Evolutionary conservation across 2,888 invertebrate species (phyloP).

Genomic region (Sthenelais limicola): DNA sequence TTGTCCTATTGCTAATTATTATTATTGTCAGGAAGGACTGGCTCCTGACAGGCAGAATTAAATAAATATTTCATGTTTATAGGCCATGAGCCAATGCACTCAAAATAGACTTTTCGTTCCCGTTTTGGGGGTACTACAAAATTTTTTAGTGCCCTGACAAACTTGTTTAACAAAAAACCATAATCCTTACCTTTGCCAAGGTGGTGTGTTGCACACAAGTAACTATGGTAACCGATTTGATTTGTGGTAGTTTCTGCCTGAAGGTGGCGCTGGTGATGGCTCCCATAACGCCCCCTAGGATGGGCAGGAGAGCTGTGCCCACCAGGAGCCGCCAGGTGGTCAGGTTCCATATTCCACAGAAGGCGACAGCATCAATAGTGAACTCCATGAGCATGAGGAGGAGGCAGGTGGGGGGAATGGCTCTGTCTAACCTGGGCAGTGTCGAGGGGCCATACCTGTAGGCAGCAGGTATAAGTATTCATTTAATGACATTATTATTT

Average conservation of each 20-base stretch:
- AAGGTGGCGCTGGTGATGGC: slow-evolving; percentile 15
- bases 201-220: slow-evolving; percentile 45
- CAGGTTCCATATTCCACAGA: slow-evolving; percentile 34
- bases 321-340: slow-evolving; percentile 41
- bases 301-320: slow-evolving; percentile 34
- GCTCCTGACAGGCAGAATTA: too few species aligned
- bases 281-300: slow-evolving; percentile 33
- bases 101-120: too few species aligned
- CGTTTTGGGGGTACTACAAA: too few species aligned
- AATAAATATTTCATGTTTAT: too few species aligned
- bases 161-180: too few species aligned
- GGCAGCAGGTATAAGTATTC: too few species aligned
- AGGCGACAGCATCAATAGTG: slow-evolving; percentile 38
- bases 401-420: slow-evolving; percentile 45
- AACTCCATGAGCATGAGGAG: slow-evolving; percentile 41
- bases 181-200: slow-evolving; percentile 42
- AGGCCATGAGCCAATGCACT: too few species aligned
- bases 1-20: too few species aligned
- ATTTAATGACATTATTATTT: too few species aligned
- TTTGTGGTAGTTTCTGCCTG: slow-evolving; percentile 37
- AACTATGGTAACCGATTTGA: slow-evolving; percentile 42
- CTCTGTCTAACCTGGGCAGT: slow-evolving; percentile 41
- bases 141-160: too few species aligned
- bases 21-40: too few species aligned
- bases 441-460: background rate